phyloP scores from a whole-genome alignment of 2,797 vertebrate species.

The Saguinus oedipus region DNA sequence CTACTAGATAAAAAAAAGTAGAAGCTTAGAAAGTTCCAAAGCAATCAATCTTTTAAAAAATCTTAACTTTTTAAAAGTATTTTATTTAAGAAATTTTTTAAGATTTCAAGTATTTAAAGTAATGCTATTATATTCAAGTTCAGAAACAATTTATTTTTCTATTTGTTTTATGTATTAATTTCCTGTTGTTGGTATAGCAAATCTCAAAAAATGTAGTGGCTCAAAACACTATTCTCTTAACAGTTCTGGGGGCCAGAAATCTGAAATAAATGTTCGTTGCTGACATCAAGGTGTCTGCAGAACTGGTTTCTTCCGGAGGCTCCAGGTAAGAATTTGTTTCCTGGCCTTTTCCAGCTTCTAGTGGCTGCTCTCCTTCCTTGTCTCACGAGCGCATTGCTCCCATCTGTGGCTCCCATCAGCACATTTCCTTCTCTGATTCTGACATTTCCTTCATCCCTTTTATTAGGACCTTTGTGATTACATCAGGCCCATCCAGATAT shows the following conservation, averaged over 20 bases:
- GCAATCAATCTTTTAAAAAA: not conserved
- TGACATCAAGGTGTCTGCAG: not conserved
- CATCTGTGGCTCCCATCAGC: not conserved
- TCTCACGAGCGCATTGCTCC: not conserved
- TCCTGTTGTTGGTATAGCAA: not conserved
- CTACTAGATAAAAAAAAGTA: not conserved
- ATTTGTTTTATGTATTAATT: not conserved
- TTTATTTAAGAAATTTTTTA: not conserved
- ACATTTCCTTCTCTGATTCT: not conserved
- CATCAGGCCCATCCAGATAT: not conserved
- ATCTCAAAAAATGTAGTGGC: not conserved
- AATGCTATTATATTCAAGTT: not conserved
- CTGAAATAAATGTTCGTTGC: not conserved
- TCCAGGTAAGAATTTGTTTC: not conserved
- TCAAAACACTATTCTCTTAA: not conserved
- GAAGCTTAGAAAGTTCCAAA: not conserved
- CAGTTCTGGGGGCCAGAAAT: not conserved
- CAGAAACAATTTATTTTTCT: slow-evolving; percentile 1
- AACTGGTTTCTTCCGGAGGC: not conserved
- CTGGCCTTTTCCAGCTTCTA: not conserved
- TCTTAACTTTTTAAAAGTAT: not conserved
- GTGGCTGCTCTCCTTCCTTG: not conserved
- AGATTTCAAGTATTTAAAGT: not conserved
- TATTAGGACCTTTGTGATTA: not conserved
- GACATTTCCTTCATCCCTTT: not conserved